Evolutionary conservation across 1,140 invertebrate species (phyloP).

Genomic region (Trichonephila clavata): DNA sequence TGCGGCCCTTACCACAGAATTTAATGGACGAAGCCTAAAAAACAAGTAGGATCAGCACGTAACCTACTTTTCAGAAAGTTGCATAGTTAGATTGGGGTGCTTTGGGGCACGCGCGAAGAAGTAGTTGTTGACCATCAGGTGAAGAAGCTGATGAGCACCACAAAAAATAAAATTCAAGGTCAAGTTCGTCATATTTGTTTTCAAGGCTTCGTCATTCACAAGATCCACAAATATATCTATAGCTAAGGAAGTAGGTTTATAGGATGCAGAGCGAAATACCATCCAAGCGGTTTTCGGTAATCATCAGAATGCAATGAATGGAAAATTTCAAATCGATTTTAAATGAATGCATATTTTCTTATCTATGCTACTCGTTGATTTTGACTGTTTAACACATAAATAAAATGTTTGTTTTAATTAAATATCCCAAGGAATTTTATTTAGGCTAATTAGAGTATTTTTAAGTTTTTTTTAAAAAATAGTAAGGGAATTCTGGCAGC

Average conservation of each 20-base stretch:
- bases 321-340: too few species aligned
- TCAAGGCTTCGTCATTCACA: neutral
- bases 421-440: too few species aligned
- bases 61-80: slow-evolving; percentile 37
- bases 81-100: slow-evolving; percentile 41
- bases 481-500: too few species aligned
- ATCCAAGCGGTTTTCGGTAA: neutral
- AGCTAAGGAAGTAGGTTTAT: neutral
- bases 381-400: too few species aligned
- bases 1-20: neutral
- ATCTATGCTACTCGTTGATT: too few species aligned
- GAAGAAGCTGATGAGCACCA: neutral
- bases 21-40: neutral
- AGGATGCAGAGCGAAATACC: neutral
- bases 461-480: too few species aligned
- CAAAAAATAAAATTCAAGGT: slow-evolving; percentile 15
- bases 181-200: neutral
- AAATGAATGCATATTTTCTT: too few species aligned
- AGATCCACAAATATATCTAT: neutral
- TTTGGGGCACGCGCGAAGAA: neutral
- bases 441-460: too few species aligned
- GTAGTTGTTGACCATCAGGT: neutral
- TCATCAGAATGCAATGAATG: neutral
- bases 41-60: neutral
- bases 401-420: too few species aligned